A percentile compares a stretch with the other conserved stretches of the same genome.
These are phyloP conservation scores for Agrilus cyanescens DNA, from an alignment of 2,888 invertebrate genomes.

Conservation along the genomic window DNA sequence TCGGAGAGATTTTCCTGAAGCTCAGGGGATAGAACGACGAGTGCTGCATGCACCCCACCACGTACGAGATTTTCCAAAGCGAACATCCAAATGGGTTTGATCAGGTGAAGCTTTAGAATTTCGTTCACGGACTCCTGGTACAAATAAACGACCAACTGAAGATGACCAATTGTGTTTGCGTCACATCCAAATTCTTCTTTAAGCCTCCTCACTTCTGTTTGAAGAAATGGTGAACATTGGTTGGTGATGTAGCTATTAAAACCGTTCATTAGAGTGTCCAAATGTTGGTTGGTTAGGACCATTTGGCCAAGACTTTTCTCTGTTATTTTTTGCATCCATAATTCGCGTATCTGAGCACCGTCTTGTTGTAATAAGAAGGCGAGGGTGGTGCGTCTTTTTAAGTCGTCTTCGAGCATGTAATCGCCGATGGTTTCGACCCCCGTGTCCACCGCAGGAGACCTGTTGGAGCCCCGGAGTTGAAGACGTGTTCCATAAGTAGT, in stretches of 20 bases:
- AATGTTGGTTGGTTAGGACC: slow-evolving; percentile 57
- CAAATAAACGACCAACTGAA: slow-evolving; percentile 83
- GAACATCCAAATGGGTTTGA: slow-evolving; percentile 99
- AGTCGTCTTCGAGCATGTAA: slow-evolving; percentile 92
- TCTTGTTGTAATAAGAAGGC: slow-evolving; percentile 82
- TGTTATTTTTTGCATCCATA: slow-evolving; percentile 69
- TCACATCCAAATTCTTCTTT: slow-evolving; percentile 85
- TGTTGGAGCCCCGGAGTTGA: slow-evolving; percentile 65
- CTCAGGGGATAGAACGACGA: slow-evolving; percentile 83
- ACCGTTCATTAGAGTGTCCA: slow-evolving; percentile 66
- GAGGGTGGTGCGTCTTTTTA: slow-evolving; percentile 84
- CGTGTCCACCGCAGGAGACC: slow-evolving; percentile 62
- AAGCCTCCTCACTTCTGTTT: slow-evolving; percentile 60
- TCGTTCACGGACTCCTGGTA: slow-evolving; percentile 65
- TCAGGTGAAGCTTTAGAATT: slow-evolving; percentile 75
- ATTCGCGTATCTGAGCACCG: slow-evolving; percentile 76
- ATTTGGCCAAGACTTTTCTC: slow-evolving; percentile 58
- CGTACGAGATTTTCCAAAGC: slow-evolving; percentile 91
- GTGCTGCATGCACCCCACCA: slow-evolving; percentile 84
- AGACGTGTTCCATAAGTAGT: slow-evolving; percentile 20
- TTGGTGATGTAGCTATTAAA: slow-evolving; percentile 78
- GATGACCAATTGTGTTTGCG: slow-evolving; percentile 74
- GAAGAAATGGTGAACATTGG: slow-evolving; percentile 64
- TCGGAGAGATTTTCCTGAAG: slow-evolving; percentile 77
- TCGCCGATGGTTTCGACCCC: slow-evolving; percentile 69